These are phyloP conservation scores for Chrysogorgia sp. DNA, from an alignment of 92 coral and sea anemone species.

Conservation along the genomic window DNA sequence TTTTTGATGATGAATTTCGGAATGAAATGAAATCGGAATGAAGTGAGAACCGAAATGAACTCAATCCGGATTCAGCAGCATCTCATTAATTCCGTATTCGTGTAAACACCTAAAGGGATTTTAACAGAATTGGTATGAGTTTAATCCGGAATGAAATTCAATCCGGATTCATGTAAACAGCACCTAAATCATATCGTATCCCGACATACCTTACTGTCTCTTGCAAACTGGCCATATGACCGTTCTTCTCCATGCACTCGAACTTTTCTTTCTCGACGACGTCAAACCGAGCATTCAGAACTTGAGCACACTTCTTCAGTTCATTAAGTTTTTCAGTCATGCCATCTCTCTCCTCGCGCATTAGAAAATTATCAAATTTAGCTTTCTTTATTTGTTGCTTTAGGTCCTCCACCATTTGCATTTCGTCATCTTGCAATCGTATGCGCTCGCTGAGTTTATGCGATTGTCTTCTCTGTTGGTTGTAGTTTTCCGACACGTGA, in stretches of 20 bases:
- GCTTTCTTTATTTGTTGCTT: slow-evolving; percentile 51
- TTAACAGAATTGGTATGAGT: no score
- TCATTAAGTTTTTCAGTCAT: slow-evolving; percentile 58
- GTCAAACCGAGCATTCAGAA: slow-evolving; percentile 76
- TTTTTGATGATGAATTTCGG: no score
- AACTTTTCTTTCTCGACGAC: slow-evolving; percentile 59
- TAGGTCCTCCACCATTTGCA: slow-evolving; percentile 58
- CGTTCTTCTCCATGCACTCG: slow-evolving; percentile 82
- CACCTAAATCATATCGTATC: no score
- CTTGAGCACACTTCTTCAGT: slow-evolving; percentile 81
- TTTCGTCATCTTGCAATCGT: slow-evolving; percentile 57
- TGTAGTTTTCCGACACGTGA: slow-evolving; percentile 29
- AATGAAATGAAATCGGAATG: no score
- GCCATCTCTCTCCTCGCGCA: slow-evolving; percentile 61
- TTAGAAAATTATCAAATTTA: slow-evolving; percentile 53
- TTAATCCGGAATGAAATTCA: no score
- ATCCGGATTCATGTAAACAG: no score
- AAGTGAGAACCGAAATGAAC: no score
- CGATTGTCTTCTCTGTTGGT: slow-evolving; percentile 52
- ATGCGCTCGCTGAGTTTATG: slow-evolving; percentile 63
- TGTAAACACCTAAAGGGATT: no score
- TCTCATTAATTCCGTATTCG: no score
- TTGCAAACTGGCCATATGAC: slow-evolving; percentile 74
- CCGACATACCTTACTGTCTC: slow-evolving; percentile 63
- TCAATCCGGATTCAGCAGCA: no score